phyloP scores from a whole-genome alignment of 2,113 vertebrate species.

The Nicator chloris region DNA sequence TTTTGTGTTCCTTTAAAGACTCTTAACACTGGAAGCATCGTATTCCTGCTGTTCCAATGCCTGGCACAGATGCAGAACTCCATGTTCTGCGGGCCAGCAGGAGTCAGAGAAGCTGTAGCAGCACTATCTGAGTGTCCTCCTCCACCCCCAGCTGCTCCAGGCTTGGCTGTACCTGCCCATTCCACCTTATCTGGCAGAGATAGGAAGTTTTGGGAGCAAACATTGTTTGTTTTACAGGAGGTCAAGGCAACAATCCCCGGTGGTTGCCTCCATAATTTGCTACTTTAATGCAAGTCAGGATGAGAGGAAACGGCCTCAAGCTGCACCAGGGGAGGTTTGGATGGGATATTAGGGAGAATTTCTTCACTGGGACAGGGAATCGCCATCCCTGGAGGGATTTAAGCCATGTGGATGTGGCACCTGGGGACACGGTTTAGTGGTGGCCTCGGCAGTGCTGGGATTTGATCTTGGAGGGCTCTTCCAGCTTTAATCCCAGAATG shows the following conservation, averaged over 20 bases:
- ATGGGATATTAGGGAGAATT: background rate
- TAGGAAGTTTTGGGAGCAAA: background rate
- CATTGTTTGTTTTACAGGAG: background rate
- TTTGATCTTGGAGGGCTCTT: background rate
- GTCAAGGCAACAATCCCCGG: background rate
- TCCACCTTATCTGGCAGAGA: background rate
- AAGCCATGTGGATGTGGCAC: background rate
- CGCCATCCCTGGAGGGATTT: background rate
- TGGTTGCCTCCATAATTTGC: background rate
- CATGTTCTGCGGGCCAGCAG: slow-evolving; percentile 26
- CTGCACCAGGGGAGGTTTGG: background rate
- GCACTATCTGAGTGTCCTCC: background rate
- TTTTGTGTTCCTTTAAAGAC: background rate
- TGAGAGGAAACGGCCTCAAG: background rate
- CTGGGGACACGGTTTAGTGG: background rate
- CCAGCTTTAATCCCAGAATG: background rate
- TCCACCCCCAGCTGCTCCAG: slow-evolving; percentile 10
- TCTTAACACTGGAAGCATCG: background rate
- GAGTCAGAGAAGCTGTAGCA: background rate
- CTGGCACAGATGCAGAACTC: slow-evolving; percentile 53
- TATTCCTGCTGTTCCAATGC: slow-evolving; percentile 39
- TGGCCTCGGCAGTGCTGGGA: background rate
- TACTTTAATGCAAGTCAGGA: background rate
- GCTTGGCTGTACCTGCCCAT: background rate
- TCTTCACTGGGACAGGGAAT: background rate